Evolutionary conservation across 2,888 invertebrate species (phyloP), one percentile per base, ranked within the genome.

Genomic region (Xylota segnis): DNA sequence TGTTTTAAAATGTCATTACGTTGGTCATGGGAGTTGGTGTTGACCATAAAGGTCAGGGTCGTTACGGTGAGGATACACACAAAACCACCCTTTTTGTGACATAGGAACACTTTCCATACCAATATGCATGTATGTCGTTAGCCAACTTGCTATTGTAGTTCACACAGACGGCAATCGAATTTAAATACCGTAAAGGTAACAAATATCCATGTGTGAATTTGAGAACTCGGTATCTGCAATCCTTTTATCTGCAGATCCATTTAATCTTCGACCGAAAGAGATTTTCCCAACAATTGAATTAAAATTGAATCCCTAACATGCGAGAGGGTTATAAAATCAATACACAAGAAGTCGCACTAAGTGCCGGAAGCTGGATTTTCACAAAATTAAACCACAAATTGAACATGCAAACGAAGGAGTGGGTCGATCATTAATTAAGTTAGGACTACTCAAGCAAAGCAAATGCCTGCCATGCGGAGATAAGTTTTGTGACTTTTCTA

Each of bases 1-100:
- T 77, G 65, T 71, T 83, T 83, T 76, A 83, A 76, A 83, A 72
- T 76, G 76, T 72, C 83, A 83, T 83, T 76, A 76, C 65, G 14
- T 18, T 71, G 71, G 65, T 65, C 65, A 59, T 52, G 76, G 59
- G 65, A 74, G 58, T 45, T 50, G 71, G 34, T 52, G 71, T 34
- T 32, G 52, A 14, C 59, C 43, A 61, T 45, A 83, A 72, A 66
- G 83, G 76, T 83, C 83, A 83, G 58, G 83, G 83, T 71, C 76
- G 71, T 27, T 65, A n/a, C 6, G 40, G 34, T 50, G 1, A 34
- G 2, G 16, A 47, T 23, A 65, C 40, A 47, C 32, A 65, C 50
- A 50, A 14, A 40, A 43, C 50, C 43, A 54, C 77, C 71, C 61
- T 18, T 63, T n/a, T 40, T 14, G 40, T 40, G 58, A 32, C 45